Evolutionary conservation across 2,113 vertebrate species (phyloP).

Genomic region (Bujurquina vittata): DNA sequence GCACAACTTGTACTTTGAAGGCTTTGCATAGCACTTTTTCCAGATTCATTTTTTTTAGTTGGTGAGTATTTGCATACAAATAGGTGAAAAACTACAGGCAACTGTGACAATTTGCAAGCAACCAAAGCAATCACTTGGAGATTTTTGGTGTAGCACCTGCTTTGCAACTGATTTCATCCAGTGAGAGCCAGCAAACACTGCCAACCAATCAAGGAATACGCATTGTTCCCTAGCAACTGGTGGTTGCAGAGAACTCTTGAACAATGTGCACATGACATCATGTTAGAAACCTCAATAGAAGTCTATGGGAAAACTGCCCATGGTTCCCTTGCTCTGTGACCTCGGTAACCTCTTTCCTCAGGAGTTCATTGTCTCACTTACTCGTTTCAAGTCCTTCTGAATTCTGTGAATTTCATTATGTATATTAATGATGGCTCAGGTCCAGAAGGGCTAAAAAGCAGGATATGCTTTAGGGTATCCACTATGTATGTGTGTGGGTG

Average conservation of each 20-base stretch:
- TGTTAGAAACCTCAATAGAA: not conserved
- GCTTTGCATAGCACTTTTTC: no score
- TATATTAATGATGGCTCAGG: not conserved
- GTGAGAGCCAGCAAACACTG: not conserved
- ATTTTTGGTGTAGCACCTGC: not conserved
- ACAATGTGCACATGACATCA: not conserved
- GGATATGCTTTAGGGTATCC: not conserved
- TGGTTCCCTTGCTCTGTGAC: not conserved
- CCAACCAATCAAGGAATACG: not conserved
- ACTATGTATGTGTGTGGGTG: not conserved
- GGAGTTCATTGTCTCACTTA: not conserved
- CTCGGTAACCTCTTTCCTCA: not conserved
- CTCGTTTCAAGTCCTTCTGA: not conserved
- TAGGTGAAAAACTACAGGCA: not conserved
- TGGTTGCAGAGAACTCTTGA: conserved; percentile 1
- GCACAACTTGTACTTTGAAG: no score
- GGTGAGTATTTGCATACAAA: not conserved
- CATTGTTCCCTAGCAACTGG: not conserved
- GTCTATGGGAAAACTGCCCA: not conserved
- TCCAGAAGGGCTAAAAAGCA: not conserved
- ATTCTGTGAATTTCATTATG: not conserved
- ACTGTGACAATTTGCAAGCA: not conserved
- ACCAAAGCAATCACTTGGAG: not conserved
- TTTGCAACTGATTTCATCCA: not conserved
- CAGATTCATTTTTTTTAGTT: no score